phyloP scores from a whole-genome alignment of 2,113 vertebrate species.

The Regulus satrapa region DNA sequence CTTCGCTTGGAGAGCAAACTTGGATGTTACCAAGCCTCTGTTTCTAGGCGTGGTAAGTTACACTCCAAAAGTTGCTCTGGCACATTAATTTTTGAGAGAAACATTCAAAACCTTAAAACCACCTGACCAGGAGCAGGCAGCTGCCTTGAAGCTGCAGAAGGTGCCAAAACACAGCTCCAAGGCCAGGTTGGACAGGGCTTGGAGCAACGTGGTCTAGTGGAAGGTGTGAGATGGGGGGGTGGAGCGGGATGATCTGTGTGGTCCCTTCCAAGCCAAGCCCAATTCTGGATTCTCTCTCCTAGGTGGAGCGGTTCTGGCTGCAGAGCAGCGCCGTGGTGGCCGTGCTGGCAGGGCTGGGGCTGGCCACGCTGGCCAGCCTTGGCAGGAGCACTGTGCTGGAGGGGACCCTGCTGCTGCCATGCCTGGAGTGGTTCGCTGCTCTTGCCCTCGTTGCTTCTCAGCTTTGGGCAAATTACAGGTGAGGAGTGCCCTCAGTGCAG shows the following conservation, averaged over 20 bases:
- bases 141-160: not conserved
- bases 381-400: conserved; percentile 68
- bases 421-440: conserved; percentile 82
- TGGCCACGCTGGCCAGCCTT: conserved; percentile 60
- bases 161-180: not conserved
- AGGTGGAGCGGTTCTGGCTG: conserved; percentile 98
- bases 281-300: not conserved
- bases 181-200: not conserved
- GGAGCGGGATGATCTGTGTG: not conserved
- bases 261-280: not conserved
- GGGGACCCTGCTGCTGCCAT: conserved; percentile 43
- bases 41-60: conserved; percentile 91
- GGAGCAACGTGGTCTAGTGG: not conserved
- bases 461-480: conserved; percentile 87
- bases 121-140: not conserved
- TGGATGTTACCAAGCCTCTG: conserved; percentile 90
- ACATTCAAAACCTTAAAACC: not conserved
- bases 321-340: conserved; percentile 89
- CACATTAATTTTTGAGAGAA: not conserved
- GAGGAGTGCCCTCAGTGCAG: not conserved
- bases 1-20: conserved; percentile 96
- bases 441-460: conserved; percentile 75
- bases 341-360: conserved; percentile 86
- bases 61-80: not conserved
- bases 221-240: not conserved